A percentile compares a stretch with the other conserved stretches of the same genome.
These are phyloP conservation scores for Seriola quinqueradiata DNA, from an alignment of 2,113 vertebrate genomes.

Conservation along the genomic window DNA sequence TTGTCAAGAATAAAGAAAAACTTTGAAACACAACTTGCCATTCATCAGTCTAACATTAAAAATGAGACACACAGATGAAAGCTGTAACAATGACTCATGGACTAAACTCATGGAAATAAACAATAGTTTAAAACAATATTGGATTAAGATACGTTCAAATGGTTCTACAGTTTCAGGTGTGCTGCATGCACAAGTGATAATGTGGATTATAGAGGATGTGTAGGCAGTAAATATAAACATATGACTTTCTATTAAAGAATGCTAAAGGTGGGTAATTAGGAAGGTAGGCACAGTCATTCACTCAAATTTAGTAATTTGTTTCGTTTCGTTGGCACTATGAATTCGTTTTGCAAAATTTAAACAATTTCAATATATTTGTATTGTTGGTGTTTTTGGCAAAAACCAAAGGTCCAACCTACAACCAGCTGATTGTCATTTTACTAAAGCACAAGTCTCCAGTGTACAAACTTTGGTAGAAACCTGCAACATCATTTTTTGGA, in stretches of 20 bases:
- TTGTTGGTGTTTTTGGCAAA: background rate
- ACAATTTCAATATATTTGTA: background rate
- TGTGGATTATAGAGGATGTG: background rate
- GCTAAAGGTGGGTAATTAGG: background rate
- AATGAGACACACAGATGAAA: constrained; percentile 47
- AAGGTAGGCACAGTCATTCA: background rate
- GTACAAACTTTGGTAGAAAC: background rate
- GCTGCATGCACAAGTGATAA: constrained; percentile 14
- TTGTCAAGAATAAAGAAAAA: background rate
- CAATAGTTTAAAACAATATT: constrained; percentile 9
- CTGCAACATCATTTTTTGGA: background rate
- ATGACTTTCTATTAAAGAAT: background rate
- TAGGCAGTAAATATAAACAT: background rate
- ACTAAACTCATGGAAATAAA: constrained; percentile 33
- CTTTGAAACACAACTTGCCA: background rate
- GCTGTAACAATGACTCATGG: constrained; percentile 24
- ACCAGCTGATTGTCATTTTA: no score
- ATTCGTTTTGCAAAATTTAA: background rate
- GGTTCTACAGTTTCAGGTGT: background rate
- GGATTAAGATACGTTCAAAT: constrained; percentile 1
- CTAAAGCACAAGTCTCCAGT: no score
- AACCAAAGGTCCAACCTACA: background rate
- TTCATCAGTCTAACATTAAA: background rate
- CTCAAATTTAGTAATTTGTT: no score
- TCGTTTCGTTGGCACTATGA: no score